phyloP scores from a whole-genome alignment of 2,113 vertebrate genomes.

The Hirundichthys speculiger region DNA sequence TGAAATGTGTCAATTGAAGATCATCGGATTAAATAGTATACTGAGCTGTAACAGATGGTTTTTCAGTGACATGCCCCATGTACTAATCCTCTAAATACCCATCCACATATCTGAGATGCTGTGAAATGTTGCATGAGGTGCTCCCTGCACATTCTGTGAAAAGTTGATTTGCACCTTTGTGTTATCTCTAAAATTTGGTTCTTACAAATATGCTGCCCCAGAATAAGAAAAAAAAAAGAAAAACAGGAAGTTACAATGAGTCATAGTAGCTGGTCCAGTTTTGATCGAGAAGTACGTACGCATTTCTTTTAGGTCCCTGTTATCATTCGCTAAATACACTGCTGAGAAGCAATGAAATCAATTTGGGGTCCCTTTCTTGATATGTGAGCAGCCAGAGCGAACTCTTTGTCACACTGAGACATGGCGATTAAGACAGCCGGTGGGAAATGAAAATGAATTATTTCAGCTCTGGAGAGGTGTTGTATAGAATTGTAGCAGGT shows the following conservation, averaged over 20 bases:
- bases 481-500: slow-evolving; percentile 80
- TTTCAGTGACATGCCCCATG: slow-evolving; percentile 54
- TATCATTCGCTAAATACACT: slow-evolving; percentile 11
- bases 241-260: not conserved
- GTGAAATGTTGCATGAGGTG: slow-evolving; percentile 12
- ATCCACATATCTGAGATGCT: slow-evolving; percentile 25
- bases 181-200: too few relatives aligned
- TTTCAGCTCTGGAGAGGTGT: slow-evolving; percentile 71
- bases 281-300: slow-evolving; percentile 25
- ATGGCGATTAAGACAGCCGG: slow-evolving; percentile 81
- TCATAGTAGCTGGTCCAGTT: slow-evolving; percentile 16
- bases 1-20: slow-evolving; percentile 54
- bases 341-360: slow-evolving; percentile 31
- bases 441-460: slow-evolving; percentile 86
- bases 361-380: slow-evolving; percentile 39
- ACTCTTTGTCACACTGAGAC: slow-evolving; percentile 80
- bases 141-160: too few relatives aligned
- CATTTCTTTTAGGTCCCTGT: slow-evolving; percentile 23
- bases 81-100: slow-evolving; percentile 52
- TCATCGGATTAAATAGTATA: slow-evolving; percentile 54
- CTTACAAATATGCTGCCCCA: too few relatives aligned
- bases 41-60: slow-evolving; percentile 66
- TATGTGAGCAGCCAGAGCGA: slow-evolving; percentile 74
- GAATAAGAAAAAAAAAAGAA: too few relatives aligned
- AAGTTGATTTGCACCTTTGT: too few relatives aligned